phyloP scores from a whole-genome alignment of 2,888 invertebrate species.

The Habroteleia sp. region DNA sequence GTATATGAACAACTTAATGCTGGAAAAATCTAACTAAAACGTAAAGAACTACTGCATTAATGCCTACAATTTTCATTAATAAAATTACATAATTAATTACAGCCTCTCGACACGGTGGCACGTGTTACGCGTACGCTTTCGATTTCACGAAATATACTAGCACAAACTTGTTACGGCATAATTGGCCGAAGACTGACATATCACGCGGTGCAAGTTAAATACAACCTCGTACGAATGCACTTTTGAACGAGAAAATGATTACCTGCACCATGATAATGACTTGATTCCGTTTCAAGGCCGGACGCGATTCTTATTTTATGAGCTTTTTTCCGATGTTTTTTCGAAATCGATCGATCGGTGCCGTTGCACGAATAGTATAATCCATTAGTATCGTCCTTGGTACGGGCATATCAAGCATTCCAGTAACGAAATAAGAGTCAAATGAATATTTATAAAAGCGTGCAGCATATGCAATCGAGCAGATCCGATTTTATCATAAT shows the following conservation, averaged over 20 bases:
- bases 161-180: conserved; percentile 50
- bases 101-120: conserved; percentile 11
- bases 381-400: conserved; percentile 53
- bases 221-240: conserved; percentile 17
- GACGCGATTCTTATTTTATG: conserved; percentile 13
- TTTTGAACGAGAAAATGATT: conserved; percentile 42
- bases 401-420: conserved; percentile 46
- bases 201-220: conserved; percentile 42
- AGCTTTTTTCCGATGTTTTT: conserved; percentile 21
- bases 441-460: conserved; percentile 61
- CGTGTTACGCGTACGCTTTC: conserved; percentile 30
- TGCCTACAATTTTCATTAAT: conserved; percentile 31
- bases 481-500: conserved; percentile 59
- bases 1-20: too few relatives aligned
- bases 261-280: conserved; percentile 34
- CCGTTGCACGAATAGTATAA: conserved; percentile 47
- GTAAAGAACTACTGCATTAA: too few relatives aligned
- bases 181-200: conserved; percentile 45
- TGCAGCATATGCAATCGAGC: conserved; percentile 34
- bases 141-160: conserved; percentile 24
- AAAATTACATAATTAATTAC: conserved; percentile 36
- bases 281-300: conserved; percentile 45
- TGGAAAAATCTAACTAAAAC: too few relatives aligned
- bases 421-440: conserved; percentile 49
- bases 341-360: conserved; percentile 25